Base-by-base conservation (phyloP, 2,797 vertebrate genomes). In the Pseudomugil tenellus region DNA sequence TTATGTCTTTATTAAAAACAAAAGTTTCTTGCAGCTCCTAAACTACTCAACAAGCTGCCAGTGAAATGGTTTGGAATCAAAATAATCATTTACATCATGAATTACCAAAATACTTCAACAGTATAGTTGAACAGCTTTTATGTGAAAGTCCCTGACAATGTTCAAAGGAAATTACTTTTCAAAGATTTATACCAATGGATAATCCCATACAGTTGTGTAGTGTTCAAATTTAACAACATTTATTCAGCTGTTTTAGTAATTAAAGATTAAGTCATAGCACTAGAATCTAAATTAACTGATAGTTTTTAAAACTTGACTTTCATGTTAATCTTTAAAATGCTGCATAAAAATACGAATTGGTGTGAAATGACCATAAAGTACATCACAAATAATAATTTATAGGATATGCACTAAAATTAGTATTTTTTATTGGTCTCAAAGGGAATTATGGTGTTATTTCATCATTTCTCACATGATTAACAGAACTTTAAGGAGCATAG, bases 401-500 rank as follows among this genome's bases (percentile, higher is more conserved):
- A n/a, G 59, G 25, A 55, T 60, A 85, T 79, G 56, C 34, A 64
- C 54, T 37, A 43, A 67, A 46, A 12, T 4, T 64, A 56, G 64
- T 16, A 52, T 3, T 58, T 7, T 54, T 17, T 55, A 86, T 75
- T 23, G 26, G 55, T 58, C 79, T 60, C 74, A 67, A 26, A 72
- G 70, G 70, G 67, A 59, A 58, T 54, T 12, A 70, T 58, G 56
- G 14, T 49, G 48, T 66, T 81, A 48, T 31, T 48, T 46, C 14
- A 11, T 21, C 63, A 77, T 79, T 62, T 58, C 70, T 81, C 60
- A 62, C 84, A 83, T 74, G 49, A 77, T 76, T 81, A 68, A 72
- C 37, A 56, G 28, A 59, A 70, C 54, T 81, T 79, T 85, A 80
- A 35, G 41, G 66, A 72, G 76, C 63, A 74, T 26, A 23, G 23